Conservation (phyloP, 2,113 vertebrate species). For the Garra rufa region DNA sequence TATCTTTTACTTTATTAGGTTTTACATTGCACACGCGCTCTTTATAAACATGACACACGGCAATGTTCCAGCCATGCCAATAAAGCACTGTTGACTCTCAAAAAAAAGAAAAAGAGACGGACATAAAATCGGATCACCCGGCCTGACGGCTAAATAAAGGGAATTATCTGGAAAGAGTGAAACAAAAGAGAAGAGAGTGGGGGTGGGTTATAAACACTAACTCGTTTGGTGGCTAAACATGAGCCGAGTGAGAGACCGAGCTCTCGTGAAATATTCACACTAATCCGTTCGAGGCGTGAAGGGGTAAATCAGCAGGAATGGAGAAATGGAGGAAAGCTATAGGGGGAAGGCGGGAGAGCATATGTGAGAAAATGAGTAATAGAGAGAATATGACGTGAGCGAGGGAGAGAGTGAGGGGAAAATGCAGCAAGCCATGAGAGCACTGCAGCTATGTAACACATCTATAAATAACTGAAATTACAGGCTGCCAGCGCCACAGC, state of each 20-base stretch:
- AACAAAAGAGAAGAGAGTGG: conserved; percentile 66
- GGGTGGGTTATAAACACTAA: conserved; percentile 69
- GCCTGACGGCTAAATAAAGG: conserved; percentile 67
- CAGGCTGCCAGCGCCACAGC: conserved; percentile 78
- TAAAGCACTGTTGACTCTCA: conserved; percentile 6
- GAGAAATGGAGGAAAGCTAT: conserved; percentile 50
- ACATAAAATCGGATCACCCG: conserved; percentile 41
- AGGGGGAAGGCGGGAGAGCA: conserved; percentile 34
- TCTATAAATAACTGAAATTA: conserved; percentile 85
- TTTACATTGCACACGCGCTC: neutral
- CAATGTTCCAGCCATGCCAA: conserved; percentile 8
- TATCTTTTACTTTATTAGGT: neutral
- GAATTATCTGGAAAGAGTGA: conserved; percentile 71
- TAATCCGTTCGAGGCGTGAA: conserved; percentile 63
- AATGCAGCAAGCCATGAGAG: conserved; percentile 75
- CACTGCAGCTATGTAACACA: conserved; percentile 78
- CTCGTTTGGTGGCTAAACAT: conserved; percentile 68
- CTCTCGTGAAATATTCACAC: conserved; percentile 75
- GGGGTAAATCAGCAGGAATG: conserved; percentile 26
- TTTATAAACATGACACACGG: conserved; percentile 8
- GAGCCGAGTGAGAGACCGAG: conserved; percentile 65
- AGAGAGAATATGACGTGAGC: conserved; percentile 40
- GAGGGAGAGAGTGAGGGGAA: conserved; percentile 53
- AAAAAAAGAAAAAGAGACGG: neutral
- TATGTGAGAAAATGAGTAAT: conserved; percentile 38